Evolutionary conservation across 2,888 invertebrate genomes (phyloP).

Genomic region (Elmis aenea): DNA sequence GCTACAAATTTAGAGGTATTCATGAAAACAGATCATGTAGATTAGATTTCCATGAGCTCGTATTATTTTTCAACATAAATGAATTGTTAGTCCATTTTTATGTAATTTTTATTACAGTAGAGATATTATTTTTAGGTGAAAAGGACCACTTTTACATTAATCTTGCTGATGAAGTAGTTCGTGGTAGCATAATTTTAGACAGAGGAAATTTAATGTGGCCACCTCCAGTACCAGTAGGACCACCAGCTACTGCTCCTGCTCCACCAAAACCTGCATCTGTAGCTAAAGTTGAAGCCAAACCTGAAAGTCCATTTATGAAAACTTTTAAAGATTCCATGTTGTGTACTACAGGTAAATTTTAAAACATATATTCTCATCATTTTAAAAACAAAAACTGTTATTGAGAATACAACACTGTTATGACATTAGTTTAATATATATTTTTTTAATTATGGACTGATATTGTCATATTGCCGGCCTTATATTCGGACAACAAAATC

Average conservation of each 20-base stretch:
- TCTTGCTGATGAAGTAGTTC: conserved; percentile 79
- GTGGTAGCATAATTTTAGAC: conserved; percentile 75
- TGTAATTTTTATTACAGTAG: neutral
- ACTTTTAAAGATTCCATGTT: conserved; percentile 63
- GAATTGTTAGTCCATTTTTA: conserved; percentile 5
- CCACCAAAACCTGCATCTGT: conserved; percentile 43
- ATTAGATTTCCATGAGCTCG: no score
- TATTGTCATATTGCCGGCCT: no score
- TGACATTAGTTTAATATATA: no score
- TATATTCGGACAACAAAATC: no score
- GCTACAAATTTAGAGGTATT: no score
- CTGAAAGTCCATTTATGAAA: conserved; percentile 63
- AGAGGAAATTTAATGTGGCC: conserved; percentile 77
- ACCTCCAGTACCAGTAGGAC: conserved; percentile 60
- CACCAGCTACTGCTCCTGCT: conserved; percentile 48
- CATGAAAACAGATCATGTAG: no score
- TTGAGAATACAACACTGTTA: no score
- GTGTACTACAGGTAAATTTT: conserved; percentile 59
- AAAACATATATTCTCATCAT: no score
- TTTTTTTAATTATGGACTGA: no score
- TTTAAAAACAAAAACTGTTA: no score
- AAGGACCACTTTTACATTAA: conserved; percentile 76
- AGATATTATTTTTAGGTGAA: conserved; percentile 52
- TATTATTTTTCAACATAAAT: no score
- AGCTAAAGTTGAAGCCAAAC: conserved; percentile 30